Evolutionary conservation across 2,888 invertebrate species (phyloP), one percentile per base, ranked within the genome.

Genomic region (Orchestes rusci): DNA sequence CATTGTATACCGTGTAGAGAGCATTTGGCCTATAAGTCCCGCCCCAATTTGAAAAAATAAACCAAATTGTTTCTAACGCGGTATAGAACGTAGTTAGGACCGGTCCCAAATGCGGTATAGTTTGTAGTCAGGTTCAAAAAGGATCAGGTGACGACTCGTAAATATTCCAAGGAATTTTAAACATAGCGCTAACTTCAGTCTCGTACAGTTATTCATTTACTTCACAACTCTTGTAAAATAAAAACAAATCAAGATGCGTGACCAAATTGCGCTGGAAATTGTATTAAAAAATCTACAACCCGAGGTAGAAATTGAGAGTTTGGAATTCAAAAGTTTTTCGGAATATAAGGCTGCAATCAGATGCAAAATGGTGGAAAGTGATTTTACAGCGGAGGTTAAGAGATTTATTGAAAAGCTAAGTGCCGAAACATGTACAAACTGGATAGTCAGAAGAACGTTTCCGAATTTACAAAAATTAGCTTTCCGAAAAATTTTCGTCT

Each of bases 371-470:
- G 10, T 23, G 23, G 23, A 23, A 10, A 23, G 23, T 23, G 23
- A 23, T 7, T 23, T 7, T 23, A 23, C 23, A 23, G 23, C 5
- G 10, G 23, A 23, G 10, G 23, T 23, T 39, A 39, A 39, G 29
- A 39, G 39, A 30, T 39, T 39, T 39, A 39, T 39, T 4, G 39
- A 39, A 29, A 39, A 39, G 18, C 12, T 39, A 30, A 30, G 17
- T 39, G 18, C 39, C 30, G 39, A 39, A n/a, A 39, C 39, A 39
- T 39, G 31, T 39, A 39, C 31, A 30, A 39, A 39, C 29, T 31
- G 39, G 39, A 37, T 37, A 23, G 23, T 23, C 10, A 23, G 23
- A 23, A 23, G 23, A 23, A 23, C 23, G 23, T 23, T 23, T 23
- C 23, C 23, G 23, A 23, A 23, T 23, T 5, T 23, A 23, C 23